phyloP scores from a whole-genome alignment of 1,140 invertebrate genomes.

The Drosophila watanabei region DNA sequence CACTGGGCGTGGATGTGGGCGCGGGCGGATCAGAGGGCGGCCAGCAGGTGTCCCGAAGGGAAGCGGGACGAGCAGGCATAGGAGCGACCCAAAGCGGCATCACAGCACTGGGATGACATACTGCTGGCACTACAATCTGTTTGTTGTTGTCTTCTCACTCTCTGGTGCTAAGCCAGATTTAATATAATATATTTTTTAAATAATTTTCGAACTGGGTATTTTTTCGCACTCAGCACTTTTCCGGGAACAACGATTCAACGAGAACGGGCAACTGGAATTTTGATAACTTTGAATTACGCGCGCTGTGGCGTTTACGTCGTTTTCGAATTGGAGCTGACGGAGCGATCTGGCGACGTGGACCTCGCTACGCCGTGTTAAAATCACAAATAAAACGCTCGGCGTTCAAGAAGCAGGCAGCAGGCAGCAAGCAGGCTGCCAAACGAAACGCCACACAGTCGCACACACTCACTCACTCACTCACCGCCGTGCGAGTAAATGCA shows the following conservation, averaged over 20 bases:
- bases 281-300: slow-evolving; percentile 80
- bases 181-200: not conserved
- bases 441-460: slow-evolving; percentile 32
- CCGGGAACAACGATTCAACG: slow-evolving; percentile 16
- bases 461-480: slow-evolving; percentile 17
- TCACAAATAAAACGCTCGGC: slow-evolving; percentile 83
- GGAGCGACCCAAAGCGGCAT: slow-evolving; percentile 59
- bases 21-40: slow-evolving; percentile 56
- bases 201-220: slow-evolving; percentile 21
- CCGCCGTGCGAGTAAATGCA: slow-evolving; percentile 55
- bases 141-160: slow-evolving; percentile 26
- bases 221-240: slow-evolving; percentile 45
- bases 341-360: slow-evolving; percentile 73
- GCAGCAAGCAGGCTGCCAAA: slow-evolving; percentile 73
- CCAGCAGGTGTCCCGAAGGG: slow-evolving; percentile 52
- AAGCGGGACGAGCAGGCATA: slow-evolving; percentile 40
- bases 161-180: slow-evolving; percentile 13
- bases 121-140: slow-evolving; percentile 29
- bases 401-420: slow-evolving; percentile 79
- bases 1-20: slow-evolving; percentile 18
- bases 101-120: slow-evolving; percentile 69
- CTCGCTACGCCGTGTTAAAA: slow-evolving; percentile 80
- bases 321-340: slow-evolving; percentile 70
- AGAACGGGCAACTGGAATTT: slow-evolving; percentile 17
- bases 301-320: slow-evolving; percentile 76